phyloP scores from a whole-genome alignment of 2,797 vertebrate species.

The Pogonophryne albipinna region DNA sequence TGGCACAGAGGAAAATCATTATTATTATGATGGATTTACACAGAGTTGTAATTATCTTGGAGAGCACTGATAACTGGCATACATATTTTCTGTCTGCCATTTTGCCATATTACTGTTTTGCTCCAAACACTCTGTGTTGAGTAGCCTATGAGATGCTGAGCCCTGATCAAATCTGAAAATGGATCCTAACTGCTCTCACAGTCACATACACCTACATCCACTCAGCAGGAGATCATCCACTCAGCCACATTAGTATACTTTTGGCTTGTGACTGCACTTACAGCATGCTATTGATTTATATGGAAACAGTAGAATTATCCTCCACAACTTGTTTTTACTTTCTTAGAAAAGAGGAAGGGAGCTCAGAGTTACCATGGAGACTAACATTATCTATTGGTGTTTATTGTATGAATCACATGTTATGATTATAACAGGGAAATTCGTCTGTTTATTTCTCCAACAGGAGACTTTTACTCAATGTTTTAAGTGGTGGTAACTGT shows the following conservation, averaged over 20 bases:
- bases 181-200: constrained; percentile 35
- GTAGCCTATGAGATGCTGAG: constrained; percentile 18
- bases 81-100: not conserved
- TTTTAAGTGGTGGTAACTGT: not conserved
- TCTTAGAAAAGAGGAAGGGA: constrained; percentile 18
- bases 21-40: constrained; percentile 20
- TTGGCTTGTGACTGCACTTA: constrained; percentile 11
- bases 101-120: constrained; percentile 7
- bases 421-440: constrained; percentile 13
- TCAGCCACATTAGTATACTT: constrained; percentile 37
- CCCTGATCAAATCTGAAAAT: constrained; percentile 52
- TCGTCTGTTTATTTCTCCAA: not conserved
- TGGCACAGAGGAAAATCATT: constrained; percentile 2
- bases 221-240: constrained; percentile 38
- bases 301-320: not conserved
- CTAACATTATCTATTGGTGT: constrained; percentile 38
- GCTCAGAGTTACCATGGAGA: constrained; percentile 72
- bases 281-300: not conserved
- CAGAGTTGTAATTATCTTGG: constrained; percentile 13
- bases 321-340: constrained; percentile 41
- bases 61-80: not conserved
- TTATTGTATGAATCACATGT: constrained; percentile 17
- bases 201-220: constrained; percentile 63
- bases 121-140: not conserved
- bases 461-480: not conserved